phyloP scores from a whole-genome alignment of 2,113 vertebrate genomes.

The Campylorhamphus procurvoides region DNA sequence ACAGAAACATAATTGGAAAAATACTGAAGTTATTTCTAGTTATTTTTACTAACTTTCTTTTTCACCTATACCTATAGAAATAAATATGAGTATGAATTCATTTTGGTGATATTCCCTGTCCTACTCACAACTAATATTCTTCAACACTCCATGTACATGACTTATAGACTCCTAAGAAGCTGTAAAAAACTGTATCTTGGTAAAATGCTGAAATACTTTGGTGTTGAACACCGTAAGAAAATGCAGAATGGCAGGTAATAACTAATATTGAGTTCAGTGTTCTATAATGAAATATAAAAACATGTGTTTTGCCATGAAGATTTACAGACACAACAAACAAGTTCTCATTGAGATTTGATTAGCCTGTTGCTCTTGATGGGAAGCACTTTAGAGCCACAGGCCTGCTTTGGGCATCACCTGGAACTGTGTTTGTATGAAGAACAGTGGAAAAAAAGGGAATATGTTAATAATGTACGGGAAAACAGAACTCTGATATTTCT shows the following conservation, averaged over 20 bases:
- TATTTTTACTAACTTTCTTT: background rate
- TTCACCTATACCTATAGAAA: background rate
- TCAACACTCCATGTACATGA: background rate
- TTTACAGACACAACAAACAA: background rate
- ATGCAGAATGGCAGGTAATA: background rate
- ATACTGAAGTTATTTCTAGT: background rate
- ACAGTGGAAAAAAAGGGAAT: background rate
- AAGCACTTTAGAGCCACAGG: background rate
- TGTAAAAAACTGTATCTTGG: background rate
- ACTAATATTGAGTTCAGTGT: background rate
- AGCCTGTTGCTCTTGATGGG: background rate
- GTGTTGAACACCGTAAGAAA: background rate
- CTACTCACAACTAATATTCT: background rate
- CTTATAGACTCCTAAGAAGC: background rate
- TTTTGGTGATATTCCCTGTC: background rate
- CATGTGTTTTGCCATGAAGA: background rate
- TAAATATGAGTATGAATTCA: background rate
- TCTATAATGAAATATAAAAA: background rate
- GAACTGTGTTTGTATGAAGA: background rate
- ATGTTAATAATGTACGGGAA: background rate
- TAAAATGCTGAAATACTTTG: background rate
- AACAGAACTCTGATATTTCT: background rate
- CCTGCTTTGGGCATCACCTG: background rate
- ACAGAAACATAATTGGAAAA: background rate
- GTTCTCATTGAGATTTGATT: background rate